These are phyloP conservation scores for Monomorium pharaonis DNA, from an alignment of 1,140 invertebrate species.

Conservation along the genomic window DNA sequence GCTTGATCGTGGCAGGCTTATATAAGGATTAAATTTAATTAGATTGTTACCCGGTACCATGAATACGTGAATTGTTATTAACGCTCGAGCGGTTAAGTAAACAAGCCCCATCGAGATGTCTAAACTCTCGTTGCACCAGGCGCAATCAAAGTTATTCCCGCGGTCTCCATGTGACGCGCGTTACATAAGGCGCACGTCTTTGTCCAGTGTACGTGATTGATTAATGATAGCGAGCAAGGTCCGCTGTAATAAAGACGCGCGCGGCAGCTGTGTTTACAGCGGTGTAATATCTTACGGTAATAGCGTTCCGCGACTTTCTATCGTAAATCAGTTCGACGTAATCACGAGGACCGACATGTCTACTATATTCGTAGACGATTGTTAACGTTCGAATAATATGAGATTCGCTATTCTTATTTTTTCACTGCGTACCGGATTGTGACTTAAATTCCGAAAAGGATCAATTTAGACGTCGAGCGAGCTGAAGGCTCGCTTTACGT, in stretches of 20 bases:
- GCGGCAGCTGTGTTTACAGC: conserved; percentile 62
- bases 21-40: neutral
- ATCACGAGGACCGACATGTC: neutral
- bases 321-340: conserved; percentile 59
- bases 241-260: conserved; percentile 42
- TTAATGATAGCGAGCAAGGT: conserved; percentile 60
- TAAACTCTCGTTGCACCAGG: neutral
- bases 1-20: neutral
- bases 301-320: conserved; percentile 62
- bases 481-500: too few species aligned
- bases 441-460: conserved; percentile 6
- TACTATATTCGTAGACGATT: neutral
- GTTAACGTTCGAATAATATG: neutral
- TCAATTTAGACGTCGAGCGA: neutral
- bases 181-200: conserved; percentile 40
- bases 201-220: conserved; percentile 59
- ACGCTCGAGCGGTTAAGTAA: neutral
- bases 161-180: neutral
- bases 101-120: neutral
- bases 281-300: conserved; percentile 52
- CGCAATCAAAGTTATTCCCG: conserved; percentile 15
- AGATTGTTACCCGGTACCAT: neutral
- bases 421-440: neutral
- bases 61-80: neutral
- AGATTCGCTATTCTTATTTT: neutral